Base-by-base conservation (phyloP, 2,797 vertebrate genomes). In the Eptatretus atami region DNA sequence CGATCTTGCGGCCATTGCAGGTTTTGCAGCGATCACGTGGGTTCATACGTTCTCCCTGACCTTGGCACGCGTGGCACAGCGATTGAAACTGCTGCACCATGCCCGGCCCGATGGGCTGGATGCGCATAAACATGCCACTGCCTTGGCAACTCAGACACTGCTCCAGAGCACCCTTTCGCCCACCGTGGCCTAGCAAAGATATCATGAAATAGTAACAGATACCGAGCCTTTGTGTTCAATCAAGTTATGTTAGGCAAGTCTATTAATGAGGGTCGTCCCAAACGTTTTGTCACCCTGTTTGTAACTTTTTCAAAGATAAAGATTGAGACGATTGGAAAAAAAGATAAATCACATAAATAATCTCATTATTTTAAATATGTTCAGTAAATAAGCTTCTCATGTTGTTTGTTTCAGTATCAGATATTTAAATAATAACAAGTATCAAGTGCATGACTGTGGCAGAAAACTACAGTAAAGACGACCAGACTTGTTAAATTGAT, bases 21-120 rank as follows among this genome's bases (percentile, higher is more conserved):
- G 65, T 80, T 67, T 85, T 83, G 63, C 92, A 98, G 64, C 86
- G 79, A 73, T 98, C 87, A 71, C 86, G 86, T 0, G 86, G 74
- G 68, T 69, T 86, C 69, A 98, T 86, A 65, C 75, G 80, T 74
- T 95, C 82, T 0, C 92, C 87, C 71, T 92, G 83, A 66, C 92
- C 92, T 71, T 83, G 82, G 71, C 92, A 98, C 64, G 94, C 85
- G 1, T 77, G 44, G 69, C 92, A 98, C 74, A 92, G 80, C 6
- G 82, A 87, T 65, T 95, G 87, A 65, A 83, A 86, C 76, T 95
- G 90, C 71, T 98, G 90, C 63, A 96, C 84, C 86, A 96, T 86
- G 65, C 90, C 86, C 1, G 84, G 92, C 44, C 84, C 90, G 2
- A 98, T 80, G 75, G 93, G 90, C 69, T 93, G 86, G 31, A 96